These are phyloP conservation scores for Philotrypesis tridentata DNA, from an alignment of 1,140 invertebrate genomes.

Conservation along the genomic window DNA sequence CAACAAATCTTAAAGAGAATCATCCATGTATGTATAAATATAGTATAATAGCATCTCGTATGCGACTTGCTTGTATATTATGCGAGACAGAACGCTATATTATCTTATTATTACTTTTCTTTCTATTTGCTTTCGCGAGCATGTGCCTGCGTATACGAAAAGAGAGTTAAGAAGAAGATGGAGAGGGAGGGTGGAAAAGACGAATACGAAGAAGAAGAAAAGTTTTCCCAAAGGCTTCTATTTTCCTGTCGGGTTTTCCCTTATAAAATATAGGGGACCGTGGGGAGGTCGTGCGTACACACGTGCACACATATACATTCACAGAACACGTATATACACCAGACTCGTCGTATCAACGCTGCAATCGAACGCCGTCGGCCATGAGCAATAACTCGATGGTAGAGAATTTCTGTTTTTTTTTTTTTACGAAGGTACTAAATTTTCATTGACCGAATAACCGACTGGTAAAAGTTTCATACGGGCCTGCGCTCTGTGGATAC, in stretches of 20 bases:
- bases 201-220: background rate
- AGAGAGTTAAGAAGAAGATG: constrained; percentile 2
- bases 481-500: background rate
- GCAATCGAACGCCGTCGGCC: background rate
- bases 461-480: constrained; percentile 16
- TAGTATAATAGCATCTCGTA: background rate
- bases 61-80: background rate
- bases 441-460: constrained; percentile 33
- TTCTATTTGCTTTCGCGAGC: constrained; percentile 27
- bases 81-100: background rate
- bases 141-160: constrained; percentile 8
- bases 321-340: background rate
- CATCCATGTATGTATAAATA: too few species aligned
- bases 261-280: background rate
- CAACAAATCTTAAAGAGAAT: too few species aligned
- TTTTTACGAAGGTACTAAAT: constrained; percentile 18
- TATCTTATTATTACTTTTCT: background rate
- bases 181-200: background rate
- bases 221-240: background rate
- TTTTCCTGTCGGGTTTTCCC: background rate
- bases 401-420: background rate
- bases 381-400: background rate
- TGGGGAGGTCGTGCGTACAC: background rate
- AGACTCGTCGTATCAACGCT: background rate
- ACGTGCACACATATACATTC: background rate